Conservation (phyloP, 2,888 invertebrate genomes). For the Pseudococcus longispinus region DNA sequence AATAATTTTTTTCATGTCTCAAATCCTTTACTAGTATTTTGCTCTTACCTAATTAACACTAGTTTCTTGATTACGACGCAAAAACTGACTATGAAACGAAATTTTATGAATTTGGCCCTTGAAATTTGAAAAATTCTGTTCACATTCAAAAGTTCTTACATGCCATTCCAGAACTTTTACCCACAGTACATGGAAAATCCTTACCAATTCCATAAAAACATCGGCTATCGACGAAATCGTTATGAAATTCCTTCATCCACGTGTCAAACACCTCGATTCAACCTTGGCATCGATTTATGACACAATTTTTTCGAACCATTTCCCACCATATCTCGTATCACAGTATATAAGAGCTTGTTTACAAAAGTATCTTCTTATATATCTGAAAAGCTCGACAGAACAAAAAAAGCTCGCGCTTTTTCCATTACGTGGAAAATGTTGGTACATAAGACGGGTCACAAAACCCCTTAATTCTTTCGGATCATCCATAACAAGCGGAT, state of each 20-base stretch:
- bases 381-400: neutral
- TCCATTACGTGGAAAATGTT: neutral
- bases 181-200: neutral
- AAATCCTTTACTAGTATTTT: no score
- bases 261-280: neutral
- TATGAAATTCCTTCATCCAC: neutral
- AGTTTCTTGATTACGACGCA: no score
- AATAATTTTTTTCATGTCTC: no score
- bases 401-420: neutral
- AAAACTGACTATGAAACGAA: no score
- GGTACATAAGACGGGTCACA: neutral
- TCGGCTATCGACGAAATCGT: neutral
- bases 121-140: no score
- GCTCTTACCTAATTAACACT: no score
- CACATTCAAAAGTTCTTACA: no score
- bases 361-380: neutral
- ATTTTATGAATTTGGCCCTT: no score
- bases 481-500: conserved; percentile 16
- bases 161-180: no score
- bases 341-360: neutral
- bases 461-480: conserved; percentile 4
- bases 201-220: neutral
- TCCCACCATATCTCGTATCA: neutral
- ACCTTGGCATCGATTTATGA: neutral
- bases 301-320: neutral